Conservation (phyloP, 1,140 invertebrate species). For the Lithobius niger region DNA sequence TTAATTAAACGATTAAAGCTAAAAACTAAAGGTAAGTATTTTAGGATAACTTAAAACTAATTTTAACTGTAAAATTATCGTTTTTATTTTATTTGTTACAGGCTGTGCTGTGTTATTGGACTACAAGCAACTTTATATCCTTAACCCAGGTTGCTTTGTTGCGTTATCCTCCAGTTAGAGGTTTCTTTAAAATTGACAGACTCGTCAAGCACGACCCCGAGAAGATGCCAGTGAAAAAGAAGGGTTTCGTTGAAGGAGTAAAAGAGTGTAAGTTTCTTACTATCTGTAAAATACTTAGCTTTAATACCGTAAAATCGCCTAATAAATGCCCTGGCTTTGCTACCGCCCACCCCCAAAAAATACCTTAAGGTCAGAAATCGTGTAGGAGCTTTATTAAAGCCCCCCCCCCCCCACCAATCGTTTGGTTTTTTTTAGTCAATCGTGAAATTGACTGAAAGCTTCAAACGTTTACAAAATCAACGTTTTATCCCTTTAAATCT, state of each 20-base stretch:
- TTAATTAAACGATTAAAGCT: too few relatives aligned
- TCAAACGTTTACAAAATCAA: too few relatives aligned
- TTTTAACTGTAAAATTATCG: background rate
- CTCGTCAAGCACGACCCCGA: constrained; percentile 42
- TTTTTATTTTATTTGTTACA: constrained; percentile 24
- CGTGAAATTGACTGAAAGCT: too few relatives aligned
- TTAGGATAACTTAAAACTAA: background rate
- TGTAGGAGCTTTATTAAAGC: too few relatives aligned
- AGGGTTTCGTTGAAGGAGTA: constrained; percentile 61
- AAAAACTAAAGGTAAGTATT: too few relatives aligned
- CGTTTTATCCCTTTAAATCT: too few relatives aligned
- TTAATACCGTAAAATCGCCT: background rate
- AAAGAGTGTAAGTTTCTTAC: constrained; percentile 56
- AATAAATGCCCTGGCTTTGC: too few relatives aligned
- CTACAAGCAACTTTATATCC: constrained; percentile 75
- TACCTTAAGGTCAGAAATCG: too few relatives aligned
- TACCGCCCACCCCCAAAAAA: too few relatives aligned
- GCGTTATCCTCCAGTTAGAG: constrained; percentile 53
- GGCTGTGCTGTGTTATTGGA: constrained; percentile 85
- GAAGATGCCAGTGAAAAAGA: constrained; percentile 47
- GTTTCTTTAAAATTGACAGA: constrained; percentile 62
- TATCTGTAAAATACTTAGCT: background rate
- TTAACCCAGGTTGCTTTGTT: constrained; percentile 65
- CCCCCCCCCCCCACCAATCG: too few relatives aligned
- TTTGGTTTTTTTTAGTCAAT: too few relatives aligned